These are phyloP conservation scores for Electrona antarctica DNA, from an alignment of 2,113 vertebrate species.

Conservation along the genomic window DNA sequence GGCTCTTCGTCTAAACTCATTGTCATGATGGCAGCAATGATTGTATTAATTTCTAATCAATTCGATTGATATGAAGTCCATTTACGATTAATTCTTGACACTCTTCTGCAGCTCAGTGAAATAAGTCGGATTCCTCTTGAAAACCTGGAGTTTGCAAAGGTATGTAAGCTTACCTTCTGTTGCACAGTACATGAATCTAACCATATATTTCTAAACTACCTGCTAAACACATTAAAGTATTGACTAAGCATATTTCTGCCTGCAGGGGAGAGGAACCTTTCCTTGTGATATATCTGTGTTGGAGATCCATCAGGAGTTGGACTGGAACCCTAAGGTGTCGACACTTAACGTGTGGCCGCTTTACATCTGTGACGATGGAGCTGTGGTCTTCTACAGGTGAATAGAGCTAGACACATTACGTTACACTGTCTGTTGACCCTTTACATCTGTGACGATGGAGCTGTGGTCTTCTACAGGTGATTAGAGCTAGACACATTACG, in stretches of 20 bases:
- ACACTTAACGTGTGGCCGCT: conserved; percentile 98
- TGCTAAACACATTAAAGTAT: not conserved
- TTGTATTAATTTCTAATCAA: not conserved
- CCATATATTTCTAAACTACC: not conserved
- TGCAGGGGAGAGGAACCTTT: conserved; percentile 95
- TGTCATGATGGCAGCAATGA: too few species aligned
- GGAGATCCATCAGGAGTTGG: conserved; percentile 98
- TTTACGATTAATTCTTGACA: conserved; percentile 27
- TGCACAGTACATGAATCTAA: not conserved
- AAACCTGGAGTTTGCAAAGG: conserved; percentile 97
- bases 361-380: conserved; percentile 98
- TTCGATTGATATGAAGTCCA: not conserved
- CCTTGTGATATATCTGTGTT: conserved; percentile 97
- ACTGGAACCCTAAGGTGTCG: conserved; percentile 98
- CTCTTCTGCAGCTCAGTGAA: conserved; percentile 87
- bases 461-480: too few species aligned
- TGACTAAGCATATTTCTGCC: conserved; percentile 32
- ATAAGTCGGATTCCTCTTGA: conserved; percentile 89
- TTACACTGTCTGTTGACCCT: too few species aligned
- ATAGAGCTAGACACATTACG: not conserved
- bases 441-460: too few species aligned
- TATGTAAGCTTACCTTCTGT: conserved; percentile 58
- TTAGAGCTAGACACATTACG: too few species aligned
- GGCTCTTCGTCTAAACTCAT: too few species aligned
- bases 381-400: conserved; percentile 99